A percentile compares a stretch with the other conserved stretches of the same genome.
Evolutionary conservation across 1,140 invertebrate species (phyloP).

Genomic region (Anthonomus grandis): DNA sequence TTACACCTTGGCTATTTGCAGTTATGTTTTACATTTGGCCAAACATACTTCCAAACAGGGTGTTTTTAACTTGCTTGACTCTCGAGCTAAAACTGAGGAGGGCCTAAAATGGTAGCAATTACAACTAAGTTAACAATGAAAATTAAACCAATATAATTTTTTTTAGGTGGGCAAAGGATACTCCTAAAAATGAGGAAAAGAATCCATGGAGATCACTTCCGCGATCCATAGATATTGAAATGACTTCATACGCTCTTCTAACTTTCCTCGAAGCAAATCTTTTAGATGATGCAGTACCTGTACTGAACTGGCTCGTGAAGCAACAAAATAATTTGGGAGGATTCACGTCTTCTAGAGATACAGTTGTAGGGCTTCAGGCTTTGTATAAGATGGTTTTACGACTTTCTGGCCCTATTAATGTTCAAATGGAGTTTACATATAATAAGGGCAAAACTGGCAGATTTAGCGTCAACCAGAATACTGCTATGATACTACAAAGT

Average conservation of each 20-base stretch:
- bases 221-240: conserved; percentile 69
- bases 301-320: conserved; percentile 67
- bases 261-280: conserved; percentile 59
- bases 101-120: conserved; percentile 49
- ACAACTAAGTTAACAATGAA: neutral
- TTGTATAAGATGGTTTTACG: conserved; percentile 57
- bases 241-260: conserved; percentile 71
- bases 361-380: conserved; percentile 63
- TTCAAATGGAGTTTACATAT: conserved; percentile 46
- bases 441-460: conserved; percentile 34
- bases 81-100: conserved; percentile 51
- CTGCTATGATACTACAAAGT: conserved; percentile 51
- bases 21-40: conserved; percentile 74
- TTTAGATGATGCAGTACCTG: conserved; percentile 56
- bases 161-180: conserved; percentile 50
- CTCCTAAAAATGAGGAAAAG: conserved; percentile 38
- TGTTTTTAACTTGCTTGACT: conserved; percentile 67
- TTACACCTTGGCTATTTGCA: conserved; percentile 75
- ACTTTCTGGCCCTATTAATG: conserved; percentile 36
- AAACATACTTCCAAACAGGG: conserved; percentile 63
- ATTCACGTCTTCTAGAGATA: conserved; percentile 72
- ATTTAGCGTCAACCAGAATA: conserved; percentile 47
- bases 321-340: conserved; percentile 76
- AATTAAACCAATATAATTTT: neutral
- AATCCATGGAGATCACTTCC: conserved; percentile 58